A percentile compares a stretch with the other conserved stretches of the same genome.
Conservation (phyloP, 2,797 vertebrate species). For the Columba guinea region DNA sequence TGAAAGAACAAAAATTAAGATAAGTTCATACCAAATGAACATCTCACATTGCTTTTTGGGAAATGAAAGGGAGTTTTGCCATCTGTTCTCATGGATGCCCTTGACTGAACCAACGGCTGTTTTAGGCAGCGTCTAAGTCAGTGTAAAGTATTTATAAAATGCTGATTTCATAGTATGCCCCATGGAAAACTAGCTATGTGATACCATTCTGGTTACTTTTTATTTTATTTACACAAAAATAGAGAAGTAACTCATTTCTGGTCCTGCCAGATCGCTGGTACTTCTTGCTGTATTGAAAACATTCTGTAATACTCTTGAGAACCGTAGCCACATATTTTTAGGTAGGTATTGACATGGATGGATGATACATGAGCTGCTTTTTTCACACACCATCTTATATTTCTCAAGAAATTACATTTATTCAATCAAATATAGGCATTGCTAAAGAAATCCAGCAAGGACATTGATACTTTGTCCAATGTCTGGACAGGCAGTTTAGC, state of each 20-base stretch:
- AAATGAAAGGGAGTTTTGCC: background rate
- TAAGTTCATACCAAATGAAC: background rate
- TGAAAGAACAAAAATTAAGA: background rate
- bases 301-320: background rate
- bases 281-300: background rate
- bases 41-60: background rate
- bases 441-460: background rate
- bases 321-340: accelerated
- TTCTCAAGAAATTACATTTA: background rate
- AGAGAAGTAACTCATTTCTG: background rate
- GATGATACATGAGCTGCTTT: background rate
- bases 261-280: background rate
- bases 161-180: background rate
- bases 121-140: background rate
- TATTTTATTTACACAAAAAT: background rate
- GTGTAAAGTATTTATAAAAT: background rate
- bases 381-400: background rate
- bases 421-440: background rate
- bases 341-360: background rate
- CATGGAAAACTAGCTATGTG: background rate
- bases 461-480: background rate
- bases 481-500: background rate
- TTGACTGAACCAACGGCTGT: background rate
- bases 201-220: background rate
- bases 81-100: background rate